Conservation (phyloP, 2,888 invertebrate genomes). For the Sussaba pulchella region DNA sequence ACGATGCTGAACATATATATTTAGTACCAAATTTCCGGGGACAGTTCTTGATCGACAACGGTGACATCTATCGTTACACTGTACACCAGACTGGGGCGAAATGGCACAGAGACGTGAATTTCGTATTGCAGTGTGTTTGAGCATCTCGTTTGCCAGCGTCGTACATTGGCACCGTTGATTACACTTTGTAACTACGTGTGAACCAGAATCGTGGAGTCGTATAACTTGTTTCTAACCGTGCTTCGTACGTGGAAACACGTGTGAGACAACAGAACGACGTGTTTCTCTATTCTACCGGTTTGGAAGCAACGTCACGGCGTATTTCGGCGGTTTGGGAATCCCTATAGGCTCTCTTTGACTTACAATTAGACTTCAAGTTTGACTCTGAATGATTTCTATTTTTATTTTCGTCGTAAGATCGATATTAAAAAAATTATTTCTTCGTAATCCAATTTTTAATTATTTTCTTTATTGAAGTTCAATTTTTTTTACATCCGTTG, state of each 20-base stretch:
- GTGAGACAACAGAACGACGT: conserved; percentile 40
- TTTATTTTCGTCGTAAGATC: too few species aligned
- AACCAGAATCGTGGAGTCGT: conserved; percentile 2
- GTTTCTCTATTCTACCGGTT: conserved; percentile 8
- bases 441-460: too few species aligned
- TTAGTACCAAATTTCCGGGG: background rate
- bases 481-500: too few species aligned
- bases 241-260: conserved; percentile 58
- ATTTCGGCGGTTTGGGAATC: background rate
- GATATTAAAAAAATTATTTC: too few species aligned
- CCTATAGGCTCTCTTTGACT: background rate
- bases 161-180: conserved; percentile 54
- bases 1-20: background rate
- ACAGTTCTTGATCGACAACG: background rate
- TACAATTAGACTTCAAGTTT: background rate
- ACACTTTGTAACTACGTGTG: conserved; percentile 40
- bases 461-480: too few species aligned
- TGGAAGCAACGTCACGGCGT: background rate
- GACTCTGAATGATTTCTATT: too few species aligned
- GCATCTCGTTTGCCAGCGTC: conserved; percentile 44
- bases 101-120: conserved; percentile 9
- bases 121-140: conserved; percentile 52
- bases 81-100: background rate
- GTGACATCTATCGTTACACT: background rate
- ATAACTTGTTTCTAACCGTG: conserved; percentile 42